Evolutionary conservation across 2,113 vertebrate species (phyloP), one percentile per base, ranked within the genome.

Genomic region (Boulengeromyrus knoepffleri): DNA sequence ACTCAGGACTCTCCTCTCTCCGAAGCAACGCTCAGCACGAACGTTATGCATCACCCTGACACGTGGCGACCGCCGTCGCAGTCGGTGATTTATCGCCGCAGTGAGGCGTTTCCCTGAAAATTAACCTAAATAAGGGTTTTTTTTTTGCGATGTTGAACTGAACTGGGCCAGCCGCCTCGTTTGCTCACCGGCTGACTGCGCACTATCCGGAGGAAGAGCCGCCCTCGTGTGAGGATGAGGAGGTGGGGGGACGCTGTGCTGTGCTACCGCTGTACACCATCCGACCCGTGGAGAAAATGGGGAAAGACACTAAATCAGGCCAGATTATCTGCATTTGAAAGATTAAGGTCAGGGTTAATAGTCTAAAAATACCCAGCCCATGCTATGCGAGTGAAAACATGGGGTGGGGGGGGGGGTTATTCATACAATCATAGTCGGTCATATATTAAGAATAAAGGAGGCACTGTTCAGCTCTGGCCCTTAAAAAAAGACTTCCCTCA

Each of bases 401-500:
- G 13, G 27, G 3, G 42, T 31, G 27, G 31, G 9, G 6, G 31
- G 31, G 15, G 62, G 21, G 58, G 1, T 56, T 36, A 62, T 46
- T 66, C 77, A 19, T 89, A 47, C 27, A 52, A 12, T 62, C 80
- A 85, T 17, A 85, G 42, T 52, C 45, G 46, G 77, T 84, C 36
- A n/a, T 84, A 49, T 85, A 58, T 89, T 53, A 39, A 24, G 53
- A 89, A 84, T 83, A 58, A 88, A 77, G 47, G 6, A 31, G 2
- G 39, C 70, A 77, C 90, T 90, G 85, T 80, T 39, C 27, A 77
- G 19, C 42, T 52, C 62, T 53, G 46, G 46, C 77, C 17, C 87
- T 88, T 24, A 83, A 88, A 88, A 66, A 90, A 88, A 66, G 52
- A 58, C 39, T 39, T 42, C n/a, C 42, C 86, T 70, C 85, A 46